These are phyloP conservation scores for Steinernema scapterisci DNA, from an alignment of 2,888 invertebrate species.

Conservation along the genomic window DNA sequence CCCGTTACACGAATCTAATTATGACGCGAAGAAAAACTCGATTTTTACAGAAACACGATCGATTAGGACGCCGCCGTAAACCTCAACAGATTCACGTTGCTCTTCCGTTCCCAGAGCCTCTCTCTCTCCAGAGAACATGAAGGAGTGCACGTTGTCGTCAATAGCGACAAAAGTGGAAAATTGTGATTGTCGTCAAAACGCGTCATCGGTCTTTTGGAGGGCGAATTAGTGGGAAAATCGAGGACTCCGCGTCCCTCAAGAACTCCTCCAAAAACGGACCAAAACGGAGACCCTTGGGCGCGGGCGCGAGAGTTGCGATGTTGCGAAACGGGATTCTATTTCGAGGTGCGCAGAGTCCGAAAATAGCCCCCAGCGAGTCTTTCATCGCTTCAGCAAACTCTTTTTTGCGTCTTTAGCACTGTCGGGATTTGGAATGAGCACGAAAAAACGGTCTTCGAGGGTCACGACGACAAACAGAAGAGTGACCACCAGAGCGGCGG, in stretches of 20 bases:
- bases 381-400: neutral
- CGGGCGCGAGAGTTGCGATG: neutral
- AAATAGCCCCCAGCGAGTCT: neutral
- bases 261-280: neutral
- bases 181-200: neutral
- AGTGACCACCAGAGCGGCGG: neutral
- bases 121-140: neutral
- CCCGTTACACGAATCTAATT: too few relatives aligned
- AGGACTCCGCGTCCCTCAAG: neutral
- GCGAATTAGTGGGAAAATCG: neutral
- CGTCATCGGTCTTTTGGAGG: neutral
- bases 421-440: conserved; percentile 24
- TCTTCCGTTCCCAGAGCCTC: neutral
- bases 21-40: too few relatives aligned
- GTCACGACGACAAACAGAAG: conserved; percentile 26
- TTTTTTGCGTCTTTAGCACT: neutral
- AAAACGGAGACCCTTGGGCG: neutral
- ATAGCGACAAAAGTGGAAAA: conserved; percentile 14
- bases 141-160: too few relatives aligned
- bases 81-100: neutral
- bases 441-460: conserved; percentile 23
- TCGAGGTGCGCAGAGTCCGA: neutral
- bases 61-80: too few relatives aligned
- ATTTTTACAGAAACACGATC: neutral
- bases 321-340: conserved; percentile 28